Percentiles rank a stretch among this genome's conserved stretches.
phyloP scores from a whole-genome alignment of 2,113 vertebrate species.

The Craseonycteris thonglongyai region DNA sequence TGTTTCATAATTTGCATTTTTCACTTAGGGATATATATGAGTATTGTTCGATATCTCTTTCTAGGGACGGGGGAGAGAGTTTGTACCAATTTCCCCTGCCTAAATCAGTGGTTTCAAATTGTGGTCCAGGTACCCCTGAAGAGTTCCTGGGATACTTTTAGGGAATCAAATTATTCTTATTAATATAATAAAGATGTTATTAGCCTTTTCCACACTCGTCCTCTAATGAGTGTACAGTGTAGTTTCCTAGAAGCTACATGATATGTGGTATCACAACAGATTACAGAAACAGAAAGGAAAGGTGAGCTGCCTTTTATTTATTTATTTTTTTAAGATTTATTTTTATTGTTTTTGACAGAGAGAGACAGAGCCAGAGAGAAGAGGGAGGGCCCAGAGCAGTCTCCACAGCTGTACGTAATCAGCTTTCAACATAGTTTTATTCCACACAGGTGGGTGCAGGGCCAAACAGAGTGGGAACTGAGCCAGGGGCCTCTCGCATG shows the following conservation, averaged over 20 bases:
- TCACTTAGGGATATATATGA: not conserved
- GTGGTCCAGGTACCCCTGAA: not conserved
- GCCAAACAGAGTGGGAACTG: too few relatives aligned
- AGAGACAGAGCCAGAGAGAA: too few relatives aligned
- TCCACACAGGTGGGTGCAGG: too few relatives aligned
- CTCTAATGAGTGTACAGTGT: not conserved
- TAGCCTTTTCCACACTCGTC: not conserved
- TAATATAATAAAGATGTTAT: not conserved
- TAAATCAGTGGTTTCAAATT: not conserved
- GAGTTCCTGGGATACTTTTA: not conserved
- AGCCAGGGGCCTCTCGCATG: too few relatives aligned
- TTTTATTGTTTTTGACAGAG: too few relatives aligned
- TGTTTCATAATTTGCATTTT: not conserved
- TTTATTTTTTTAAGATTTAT: too few relatives aligned
- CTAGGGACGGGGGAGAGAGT: not conserved
- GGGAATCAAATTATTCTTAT: not conserved
- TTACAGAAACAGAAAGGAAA: not conserved
- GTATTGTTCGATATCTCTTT: not conserved
- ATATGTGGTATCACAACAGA: not conserved
- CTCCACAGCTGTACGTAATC: too few relatives aligned
- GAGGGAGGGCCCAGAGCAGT: too few relatives aligned
- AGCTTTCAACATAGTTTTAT: too few relatives aligned
- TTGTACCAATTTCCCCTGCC: not conserved
- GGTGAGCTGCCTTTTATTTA: not conserved
- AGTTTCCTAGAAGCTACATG: not conserved